Percentiles rank a stretch among this genome's conserved stretches.
Conservation (phyloP, 2,797 vertebrate species). For the Eulemur coronatus region DNA sequence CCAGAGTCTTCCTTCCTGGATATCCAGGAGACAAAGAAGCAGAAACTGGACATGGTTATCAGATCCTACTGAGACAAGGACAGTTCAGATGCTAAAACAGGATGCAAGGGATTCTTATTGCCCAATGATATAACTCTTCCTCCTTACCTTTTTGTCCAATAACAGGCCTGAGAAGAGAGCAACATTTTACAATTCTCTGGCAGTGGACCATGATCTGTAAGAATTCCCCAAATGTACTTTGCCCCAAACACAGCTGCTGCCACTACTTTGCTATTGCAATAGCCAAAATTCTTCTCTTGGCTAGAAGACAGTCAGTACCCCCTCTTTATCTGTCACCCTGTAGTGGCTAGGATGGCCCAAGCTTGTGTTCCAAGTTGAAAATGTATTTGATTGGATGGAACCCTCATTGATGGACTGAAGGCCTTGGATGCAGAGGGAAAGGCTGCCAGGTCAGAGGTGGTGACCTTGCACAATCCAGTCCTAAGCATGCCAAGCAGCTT, state of each 20-base stretch:
- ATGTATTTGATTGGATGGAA: slow-evolving; percentile 15
- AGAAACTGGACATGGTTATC: neutral
- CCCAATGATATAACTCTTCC: neutral
- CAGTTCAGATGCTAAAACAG: neutral
- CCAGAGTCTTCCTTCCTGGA: neutral
- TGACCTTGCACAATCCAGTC: neutral
- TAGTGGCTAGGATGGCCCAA: neutral
- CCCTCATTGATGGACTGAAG: neutral
- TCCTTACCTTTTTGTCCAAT: neutral
- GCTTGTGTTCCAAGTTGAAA: slow-evolving; percentile 34
- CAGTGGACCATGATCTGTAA: neutral
- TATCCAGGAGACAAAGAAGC: neutral
- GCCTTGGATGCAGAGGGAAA: neutral
- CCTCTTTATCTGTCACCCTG: neutral
- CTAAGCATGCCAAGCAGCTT: neutral
- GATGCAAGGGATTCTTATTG: neutral
- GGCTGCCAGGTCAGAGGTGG: neutral
- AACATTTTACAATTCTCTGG: slow-evolving; percentile 50
- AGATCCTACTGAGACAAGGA: neutral
- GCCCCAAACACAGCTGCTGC: neutral
- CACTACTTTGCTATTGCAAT: neutral
- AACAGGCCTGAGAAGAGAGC: neutral
- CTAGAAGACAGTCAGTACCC: neutral
- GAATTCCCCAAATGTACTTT: slow-evolving; percentile 46
- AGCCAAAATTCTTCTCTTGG: neutral